Conservation (phyloP, 2,113 vertebrate genomes). For the Malurus melanocephalus region DNA sequence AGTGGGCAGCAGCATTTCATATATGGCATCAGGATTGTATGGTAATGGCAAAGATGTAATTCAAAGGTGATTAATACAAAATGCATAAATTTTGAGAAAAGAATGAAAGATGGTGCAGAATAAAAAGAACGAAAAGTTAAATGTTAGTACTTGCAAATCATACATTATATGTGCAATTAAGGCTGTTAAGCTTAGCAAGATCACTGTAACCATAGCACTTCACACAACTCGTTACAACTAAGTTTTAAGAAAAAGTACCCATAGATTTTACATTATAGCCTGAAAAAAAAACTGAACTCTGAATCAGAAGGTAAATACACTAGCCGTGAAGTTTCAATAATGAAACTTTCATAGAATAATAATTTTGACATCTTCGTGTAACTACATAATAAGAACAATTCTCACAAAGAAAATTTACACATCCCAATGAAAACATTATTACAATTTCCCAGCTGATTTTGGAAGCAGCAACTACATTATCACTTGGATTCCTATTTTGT, state of each 20-base stretch:
- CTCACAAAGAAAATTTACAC: not conserved
- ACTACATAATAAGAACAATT: not conserved
- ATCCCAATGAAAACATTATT: not conserved
- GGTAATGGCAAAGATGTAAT: slow-evolving; percentile 65
- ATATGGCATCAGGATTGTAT: slow-evolving; percentile 60
- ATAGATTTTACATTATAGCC: not conserved
- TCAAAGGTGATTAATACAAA: slow-evolving; percentile 68
- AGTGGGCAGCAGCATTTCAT: slow-evolving; percentile 67
- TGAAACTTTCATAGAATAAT: not conserved
- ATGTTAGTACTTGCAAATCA: slow-evolving; percentile 81
- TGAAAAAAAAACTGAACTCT: not conserved
- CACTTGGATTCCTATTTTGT: not conserved
- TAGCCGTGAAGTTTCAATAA: not conserved
- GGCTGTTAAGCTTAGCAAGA: slow-evolving; percentile 42
- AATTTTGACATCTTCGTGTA: not conserved
- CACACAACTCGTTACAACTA: not conserved
- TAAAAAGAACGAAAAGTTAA: slow-evolving; percentile 75
- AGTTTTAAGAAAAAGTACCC: slow-evolving; percentile 51
- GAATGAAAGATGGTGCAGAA: slow-evolving; percentile 70
- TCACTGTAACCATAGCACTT: slow-evolving; percentile 11
- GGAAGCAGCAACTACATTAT: not conserved
- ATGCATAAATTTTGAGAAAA: slow-evolving; percentile 57
- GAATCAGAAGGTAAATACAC: not conserved
- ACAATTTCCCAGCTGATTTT: not conserved
- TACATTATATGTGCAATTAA: slow-evolving; percentile 74